Evolutionary conservation across 2,888 invertebrate species (phyloP).

Genomic region (Eucera pruinosa): DNA sequence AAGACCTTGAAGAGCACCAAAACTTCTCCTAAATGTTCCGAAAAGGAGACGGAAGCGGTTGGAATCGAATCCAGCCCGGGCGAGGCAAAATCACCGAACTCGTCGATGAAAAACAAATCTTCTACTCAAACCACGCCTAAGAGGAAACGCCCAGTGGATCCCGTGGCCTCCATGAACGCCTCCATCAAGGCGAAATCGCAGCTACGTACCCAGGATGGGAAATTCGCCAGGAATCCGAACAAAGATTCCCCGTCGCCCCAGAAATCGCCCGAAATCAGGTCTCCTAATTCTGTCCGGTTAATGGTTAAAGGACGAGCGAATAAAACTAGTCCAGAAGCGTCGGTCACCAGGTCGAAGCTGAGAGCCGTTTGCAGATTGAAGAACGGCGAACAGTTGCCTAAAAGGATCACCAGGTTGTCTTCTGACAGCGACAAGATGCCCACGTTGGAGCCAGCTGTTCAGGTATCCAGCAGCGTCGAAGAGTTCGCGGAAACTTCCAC

Average conservation of each 20-base stretch:
- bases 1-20: conserved; percentile 36
- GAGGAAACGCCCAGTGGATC: conserved; percentile 66
- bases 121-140: conserved; percentile 46
- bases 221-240: conserved; percentile 76
- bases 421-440: conserved; percentile 86
- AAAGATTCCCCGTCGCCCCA: conserved; percentile 19
- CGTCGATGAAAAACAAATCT: conserved; percentile 39
- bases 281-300: neutral
- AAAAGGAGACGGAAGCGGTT: conserved; percentile 3
- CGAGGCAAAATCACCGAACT: conserved; percentile 16
- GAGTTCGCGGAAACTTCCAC: conserved; percentile 59
- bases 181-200: conserved; percentile 78
- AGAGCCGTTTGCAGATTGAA: conserved; percentile 16
- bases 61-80: neutral
- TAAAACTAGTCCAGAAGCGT: conserved; percentile 15
- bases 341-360: conserved; percentile 65
- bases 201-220: conserved; percentile 79
- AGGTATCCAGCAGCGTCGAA: conserved; percentile 35
- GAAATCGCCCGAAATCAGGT: conserved; percentile 38
- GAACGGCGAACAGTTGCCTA: conserved; percentile 49
- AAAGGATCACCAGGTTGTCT: conserved; percentile 70
- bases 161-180: conserved; percentile 75
- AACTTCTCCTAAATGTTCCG: neutral
- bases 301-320: neutral
- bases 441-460: conserved; percentile 83